Evolutionary conservation across 64 coral and sea anemone species (phyloP).

Genomic region (Acropora tenuis): DNA sequence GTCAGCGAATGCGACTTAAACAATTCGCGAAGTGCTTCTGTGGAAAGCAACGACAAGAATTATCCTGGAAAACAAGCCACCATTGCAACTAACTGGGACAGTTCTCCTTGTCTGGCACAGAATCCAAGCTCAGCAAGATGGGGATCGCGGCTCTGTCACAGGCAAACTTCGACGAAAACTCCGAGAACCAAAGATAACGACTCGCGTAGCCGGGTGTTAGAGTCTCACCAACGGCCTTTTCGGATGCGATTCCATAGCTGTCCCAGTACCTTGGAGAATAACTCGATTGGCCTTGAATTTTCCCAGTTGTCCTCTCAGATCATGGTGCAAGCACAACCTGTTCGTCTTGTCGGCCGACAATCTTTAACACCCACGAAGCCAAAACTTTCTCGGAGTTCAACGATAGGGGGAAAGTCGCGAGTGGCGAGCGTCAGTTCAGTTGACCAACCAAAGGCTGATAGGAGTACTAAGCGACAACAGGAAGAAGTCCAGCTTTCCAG

Average conservation of each 20-base stretch:
- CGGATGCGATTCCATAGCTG: conserved; percentile 21
- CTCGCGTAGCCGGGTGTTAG: too few species aligned
- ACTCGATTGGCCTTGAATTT: conserved; percentile 18
- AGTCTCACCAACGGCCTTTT: not conserved
- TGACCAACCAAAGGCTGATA: not conserved
- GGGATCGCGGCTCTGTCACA: not conserved
- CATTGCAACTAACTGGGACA: not conserved
- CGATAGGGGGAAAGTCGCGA: not conserved
- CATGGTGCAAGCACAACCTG: conserved; percentile 10
- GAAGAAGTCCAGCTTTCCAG: not conserved
- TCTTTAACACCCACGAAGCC: not conserved
- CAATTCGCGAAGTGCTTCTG: not conserved
- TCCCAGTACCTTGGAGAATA: not conserved
- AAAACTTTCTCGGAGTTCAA: not conserved
- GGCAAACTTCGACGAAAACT: not conserved
- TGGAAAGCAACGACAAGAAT: not conserved
- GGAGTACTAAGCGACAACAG: not conserved
- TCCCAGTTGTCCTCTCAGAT: not conserved
- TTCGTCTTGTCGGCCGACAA: conserved; percentile 3
- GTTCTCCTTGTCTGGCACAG: not conserved
- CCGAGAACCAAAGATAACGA: not conserved
- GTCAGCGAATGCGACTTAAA: conserved; percentile 21
- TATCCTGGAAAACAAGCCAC: not conserved
- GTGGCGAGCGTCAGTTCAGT: not conserved
- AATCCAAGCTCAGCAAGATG: not conserved